Percentiles rank a stretch among this genome's conserved stretches.
Evolutionary conservation across 2,797 vertebrate genomes (phyloP).

Genomic region (Epinephelus coioides): DNA sequence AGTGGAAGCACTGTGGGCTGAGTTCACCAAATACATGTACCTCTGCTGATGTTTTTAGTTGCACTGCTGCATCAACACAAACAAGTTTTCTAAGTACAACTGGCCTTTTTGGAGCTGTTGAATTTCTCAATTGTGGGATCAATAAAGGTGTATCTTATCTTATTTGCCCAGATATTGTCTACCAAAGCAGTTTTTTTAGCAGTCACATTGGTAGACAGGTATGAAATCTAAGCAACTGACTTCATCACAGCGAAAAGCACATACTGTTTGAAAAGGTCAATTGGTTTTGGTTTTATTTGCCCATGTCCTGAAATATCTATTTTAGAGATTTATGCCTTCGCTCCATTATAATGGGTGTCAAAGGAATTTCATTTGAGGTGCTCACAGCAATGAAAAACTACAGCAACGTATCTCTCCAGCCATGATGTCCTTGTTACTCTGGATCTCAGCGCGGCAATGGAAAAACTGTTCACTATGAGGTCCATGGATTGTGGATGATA

Average conservation of each 20-base stretch:
- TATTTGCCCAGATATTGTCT: not conserved
- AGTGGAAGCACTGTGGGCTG: slow-evolving; percentile 23
- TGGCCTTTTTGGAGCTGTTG: not conserved
- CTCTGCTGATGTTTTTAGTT: slow-evolving; percentile 17
- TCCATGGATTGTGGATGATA: not conserved
- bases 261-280: not conserved
- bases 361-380: not conserved
- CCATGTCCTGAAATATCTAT: not conserved
- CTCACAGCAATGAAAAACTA: not conserved
- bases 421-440: not conserved
- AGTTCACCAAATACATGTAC: slow-evolving; percentile 3
- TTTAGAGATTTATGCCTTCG: not conserved
- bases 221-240: too few species aligned
- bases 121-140: too few species aligned
- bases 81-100: not conserved
- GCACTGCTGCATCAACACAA: slow-evolving; percentile 35
- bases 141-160: too few species aligned
- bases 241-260: too few species aligned
- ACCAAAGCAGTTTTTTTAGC: too few species aligned
- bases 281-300: not conserved
- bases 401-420: not conserved
- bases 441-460: not conserved
- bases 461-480: not conserved
- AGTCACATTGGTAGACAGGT: not conserved
- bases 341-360: not conserved